Conservation (phyloP, 2,797 vertebrate genomes). For the Kryptolebias ocellatus region DNA sequence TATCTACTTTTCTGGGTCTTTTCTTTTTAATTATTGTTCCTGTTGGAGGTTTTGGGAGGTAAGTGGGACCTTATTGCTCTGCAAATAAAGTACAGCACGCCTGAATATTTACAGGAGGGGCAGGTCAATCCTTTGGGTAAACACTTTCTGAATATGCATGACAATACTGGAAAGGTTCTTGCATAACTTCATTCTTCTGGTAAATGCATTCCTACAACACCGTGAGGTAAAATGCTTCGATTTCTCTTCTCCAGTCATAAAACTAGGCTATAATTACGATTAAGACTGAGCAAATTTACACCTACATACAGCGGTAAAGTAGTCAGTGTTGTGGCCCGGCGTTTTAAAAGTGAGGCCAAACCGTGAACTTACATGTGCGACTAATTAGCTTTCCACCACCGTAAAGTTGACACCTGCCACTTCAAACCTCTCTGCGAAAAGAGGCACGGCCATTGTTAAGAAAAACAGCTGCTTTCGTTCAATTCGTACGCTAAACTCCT, state of each 20-base stretch:
- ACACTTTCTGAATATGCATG: slow-evolving; percentile 4
- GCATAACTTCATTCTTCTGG: too few relatives aligned
- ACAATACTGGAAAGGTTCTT: background rate
- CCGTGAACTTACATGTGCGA: slow-evolving; percentile 73
- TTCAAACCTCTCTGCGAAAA: slow-evolving; percentile 65
- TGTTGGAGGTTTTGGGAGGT: slow-evolving; percentile 5
- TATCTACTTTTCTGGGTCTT: slow-evolving; percentile 46
- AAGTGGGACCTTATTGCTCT: slow-evolving; percentile 4
- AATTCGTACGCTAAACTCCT: background rate
- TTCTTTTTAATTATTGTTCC: slow-evolving; percentile 22
- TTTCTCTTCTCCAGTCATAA: slow-evolving; percentile 1
- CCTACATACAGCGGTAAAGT: slow-evolving; percentile 4
- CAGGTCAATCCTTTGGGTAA: slow-evolving; percentile 28
- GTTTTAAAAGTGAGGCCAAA: slow-evolving; percentile 68
- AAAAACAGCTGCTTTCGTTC: background rate
- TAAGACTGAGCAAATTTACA: slow-evolving; percentile 24
- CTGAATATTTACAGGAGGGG: slow-evolving; percentile 38
- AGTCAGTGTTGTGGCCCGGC: slow-evolving; percentile 41
- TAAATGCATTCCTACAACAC: background rate
- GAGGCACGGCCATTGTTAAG: background rate
- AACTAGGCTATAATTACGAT: background rate
- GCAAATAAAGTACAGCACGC: slow-evolving; percentile 5
- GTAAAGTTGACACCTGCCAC: slow-evolving; percentile 79
- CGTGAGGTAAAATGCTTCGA: background rate
- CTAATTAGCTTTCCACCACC: slow-evolving; percentile 72